Evolutionary conservation across 2,888 invertebrate genomes (phyloP), one percentile per base, ranked within the genome.

Genomic region (Colletes collaris): DNA sequence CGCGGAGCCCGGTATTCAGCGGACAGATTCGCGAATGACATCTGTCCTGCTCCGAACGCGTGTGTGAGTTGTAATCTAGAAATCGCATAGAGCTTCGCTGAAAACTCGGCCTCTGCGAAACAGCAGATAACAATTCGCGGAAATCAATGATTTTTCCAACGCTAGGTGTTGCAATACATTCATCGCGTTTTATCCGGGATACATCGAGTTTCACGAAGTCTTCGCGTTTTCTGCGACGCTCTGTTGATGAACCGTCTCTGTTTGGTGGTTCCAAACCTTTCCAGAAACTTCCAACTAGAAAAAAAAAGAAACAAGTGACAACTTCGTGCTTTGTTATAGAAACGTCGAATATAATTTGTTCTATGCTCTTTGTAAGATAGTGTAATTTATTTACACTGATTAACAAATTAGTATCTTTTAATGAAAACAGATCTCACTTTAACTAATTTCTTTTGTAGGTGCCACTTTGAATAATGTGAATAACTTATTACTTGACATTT

Each of bases 11-110:
- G 60, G 44, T 44, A 60, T 60, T 60, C 60, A 60, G 19, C 60
- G 60, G 19, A n/a, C 16, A 46, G 62, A 27, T 35, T 44, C 66
- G 55, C 58, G 66, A 76, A 76, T 79, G 79, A 79, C 79, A 76
- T 76, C 67, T 76, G 79, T 79, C 67, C 59, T 19, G 46, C 11
- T 10, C n/a, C 49, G 53, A 11, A 49, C 62, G 58, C 64, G 49
- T 3, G 37, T 56, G 16, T 10, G 56, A 46, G 46, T n/a, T 13
- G 49, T 49, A 50, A 68, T 68, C 67, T 58, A 68, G 37, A 68
- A 68, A 58, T 64, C 50, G 55, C 46, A 60, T 50, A 59, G 50
- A 65, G 55, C 50, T 40, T 13, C 44, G 60, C 6, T 70, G 46
- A 59, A 58, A 73, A 77, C 62, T 37, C n/a, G 44, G 10, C 37